Evolutionary conservation across 23 tunicate species (phyloP).

Genomic region (Ciona savignyi): DNA sequence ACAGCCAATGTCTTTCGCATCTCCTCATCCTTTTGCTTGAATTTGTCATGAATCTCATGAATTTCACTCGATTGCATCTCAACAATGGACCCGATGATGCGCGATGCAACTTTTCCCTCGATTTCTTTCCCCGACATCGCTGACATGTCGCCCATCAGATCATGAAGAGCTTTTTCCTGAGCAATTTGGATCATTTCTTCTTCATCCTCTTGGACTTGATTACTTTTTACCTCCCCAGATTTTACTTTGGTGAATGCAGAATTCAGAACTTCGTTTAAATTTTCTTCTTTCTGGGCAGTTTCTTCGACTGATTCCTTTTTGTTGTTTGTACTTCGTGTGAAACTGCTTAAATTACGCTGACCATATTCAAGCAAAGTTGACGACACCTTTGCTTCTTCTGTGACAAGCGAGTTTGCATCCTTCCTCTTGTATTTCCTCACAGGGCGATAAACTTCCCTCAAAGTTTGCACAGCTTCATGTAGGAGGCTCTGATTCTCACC

Average conservation of each 20-base stretch:
- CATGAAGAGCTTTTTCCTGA: conserved; percentile 65
- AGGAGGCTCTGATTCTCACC: conserved; percentile 14
- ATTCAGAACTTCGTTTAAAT: conserved; percentile 23
- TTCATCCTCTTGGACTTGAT: conserved; percentile 41
- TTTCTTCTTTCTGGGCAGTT: conserved; percentile 2
- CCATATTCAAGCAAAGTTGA: conserved; percentile 90
- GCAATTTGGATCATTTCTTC: conserved; percentile 66
- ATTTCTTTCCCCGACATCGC: conserved; percentile 84
- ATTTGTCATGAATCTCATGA: conserved; percentile 49
- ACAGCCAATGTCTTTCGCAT: conserved; percentile 8
- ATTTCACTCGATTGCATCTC: conserved; percentile 92
- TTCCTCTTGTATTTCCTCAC: conserved; percentile 66
- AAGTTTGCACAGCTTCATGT: conserved; percentile 23
- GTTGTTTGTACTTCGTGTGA: conserved; percentile 24
- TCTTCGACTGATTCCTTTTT: conserved; percentile 14
- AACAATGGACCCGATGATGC: conserved; percentile 80
- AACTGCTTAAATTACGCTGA: background rate
- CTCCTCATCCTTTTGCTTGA: conserved; percentile 62
- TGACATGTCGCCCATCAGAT: conserved; percentile 81
- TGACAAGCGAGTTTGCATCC: conserved; percentile 28
- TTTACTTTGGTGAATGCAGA: conserved; percentile 62
- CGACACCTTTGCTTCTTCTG: conserved; percentile 81
- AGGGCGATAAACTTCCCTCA: conserved; percentile 40
- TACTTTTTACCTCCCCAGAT: conserved; percentile 2
- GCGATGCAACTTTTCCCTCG: conserved; percentile 82